Base-by-base conservation (phyloP, 2,888 invertebrate genomes). In the Diogma glabrata region DNA sequence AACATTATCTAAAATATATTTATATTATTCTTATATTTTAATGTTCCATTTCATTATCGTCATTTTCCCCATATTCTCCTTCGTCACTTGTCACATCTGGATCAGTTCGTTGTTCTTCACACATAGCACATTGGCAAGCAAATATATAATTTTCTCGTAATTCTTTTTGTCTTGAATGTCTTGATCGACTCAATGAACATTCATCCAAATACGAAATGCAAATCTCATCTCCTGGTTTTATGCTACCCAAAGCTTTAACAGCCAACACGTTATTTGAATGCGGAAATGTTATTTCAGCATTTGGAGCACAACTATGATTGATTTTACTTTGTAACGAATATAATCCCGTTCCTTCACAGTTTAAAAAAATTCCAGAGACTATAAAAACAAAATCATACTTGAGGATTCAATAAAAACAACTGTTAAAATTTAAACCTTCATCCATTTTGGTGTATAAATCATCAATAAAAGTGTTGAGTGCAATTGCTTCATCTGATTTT, bases 251-350 rank as follows among this genome's bases (percentile, higher is more conserved):
- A 0, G 93, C 89, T 56, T 82, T 79, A 51, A 91, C 64, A 10
- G 82, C 82, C 52, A 90, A 69, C 51, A 79, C 77, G 56, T 83
- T 85, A 66, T 90, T 87, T 46, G 88, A 87, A 60, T 86, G 79
- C 0, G 87, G 84, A 65, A 93, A 96, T 19, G 83, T 79, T 0
- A 87, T 81, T 63, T 86, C 82, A 0, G 92, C 90, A 67, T 94
- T 95, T 0, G 95, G 93, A 1, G 74, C 67, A 63, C 96, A 96
- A 60, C 89, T 93, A 69, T 96, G 96, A 71, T 96, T 96, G 58
- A 87, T 84, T 40, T 85, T 77, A 64, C 93, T 92, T 65, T 95
- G 94, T n/a, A 87, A 64, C 20, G 75, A 68, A 67, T 85, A 96
- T 1, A 96, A 72, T 0, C 89, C 95, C 1, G 91, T 89, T 0